These are phyloP conservation scores for Hycleus cichorii DNA, from an alignment of 1,140 invertebrate genomes.

Conservation along the genomic window DNA sequence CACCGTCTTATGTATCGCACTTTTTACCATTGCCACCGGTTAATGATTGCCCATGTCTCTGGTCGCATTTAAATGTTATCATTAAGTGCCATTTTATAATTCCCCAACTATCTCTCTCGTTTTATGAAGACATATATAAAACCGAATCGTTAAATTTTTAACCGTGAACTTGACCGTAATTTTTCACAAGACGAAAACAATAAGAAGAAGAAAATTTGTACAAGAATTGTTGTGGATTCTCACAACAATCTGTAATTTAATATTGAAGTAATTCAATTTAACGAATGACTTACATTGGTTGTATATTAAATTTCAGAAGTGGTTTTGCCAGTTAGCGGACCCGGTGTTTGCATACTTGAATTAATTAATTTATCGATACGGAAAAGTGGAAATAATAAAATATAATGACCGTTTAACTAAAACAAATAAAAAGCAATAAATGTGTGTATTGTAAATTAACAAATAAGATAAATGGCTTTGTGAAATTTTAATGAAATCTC, in stretches of 20 bases:
- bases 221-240: too few relatives aligned
- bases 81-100: conserved; percentile 20
- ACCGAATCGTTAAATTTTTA: conserved; percentile 1
- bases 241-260: conserved; percentile 1
- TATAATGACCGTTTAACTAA: too few relatives aligned
- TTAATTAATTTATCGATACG: conserved; percentile 5
- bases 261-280: conserved; percentile 11
- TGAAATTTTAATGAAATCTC: too few relatives aligned
- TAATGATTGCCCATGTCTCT: conserved; percentile 14
- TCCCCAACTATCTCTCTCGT: conserved; percentile 5
- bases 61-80: conserved; percentile 24
- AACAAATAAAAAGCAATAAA: too few relatives aligned
- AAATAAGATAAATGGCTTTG: too few relatives aligned
- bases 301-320: conserved; percentile 13
- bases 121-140: conserved; percentile 24
- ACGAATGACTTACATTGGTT: conserved; percentile 9
- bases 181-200: too few relatives aligned
- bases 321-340: conserved; percentile 9
- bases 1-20: conserved; percentile 12
- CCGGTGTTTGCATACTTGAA: conserved; percentile 2
- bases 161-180: neutral
- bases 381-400: neutral
- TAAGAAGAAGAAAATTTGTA: too few relatives aligned
- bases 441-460: too few relatives aligned
- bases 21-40: conserved; percentile 13